Base-by-base conservation (phyloP, 2,113 vertebrate species). In the Vanacampus margaritifer region DNA sequence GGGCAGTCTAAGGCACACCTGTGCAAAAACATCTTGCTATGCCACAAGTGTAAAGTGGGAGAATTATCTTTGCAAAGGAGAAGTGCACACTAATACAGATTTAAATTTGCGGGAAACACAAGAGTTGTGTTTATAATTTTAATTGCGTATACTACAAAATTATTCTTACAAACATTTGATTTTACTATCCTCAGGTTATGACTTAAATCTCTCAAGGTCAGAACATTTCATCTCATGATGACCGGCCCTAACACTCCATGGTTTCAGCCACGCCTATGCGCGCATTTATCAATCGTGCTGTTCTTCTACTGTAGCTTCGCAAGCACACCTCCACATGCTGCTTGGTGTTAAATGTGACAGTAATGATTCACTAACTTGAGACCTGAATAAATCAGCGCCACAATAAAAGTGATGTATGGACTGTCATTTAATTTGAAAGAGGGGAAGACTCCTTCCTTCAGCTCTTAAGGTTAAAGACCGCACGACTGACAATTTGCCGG, bases 401-500 rank as follows among this genome's bases (percentile, higher is more conserved):
- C 65, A 78, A 81, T 58, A 69, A 79, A 69, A 69, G 71, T 32
- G 26, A 76, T 77, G 73, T 17, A 78, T 80, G 86, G 68, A 67
- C 65, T 79, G 72, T 78, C 72, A 69, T 74, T 80, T 81, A 69
- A 81, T 81, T 73, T 85, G 73, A 70, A 75, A 23, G 26, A 57
- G 64, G 67, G 68, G 66, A 74, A 78, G 76, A 66, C 57, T 73
- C 54, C 65, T 75, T 81, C 71, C 65, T 63, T 63, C 59, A 78
- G 72, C 66, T 67, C 56, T 72, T 78, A 61, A 68, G 65, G 77
- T 78, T 83, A 78, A 65, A 75, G 82, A 79, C 60, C 36, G 67
- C 35, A 59, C 71, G 71, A 75, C 65, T 83, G 78, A 84, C 72
- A 79, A 78, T 81, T 76, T 78, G 79, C 70, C 66, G 73, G 79